A percentile compares a stretch with the other conserved stretches of the same genome.
These are phyloP conservation scores for Hetaerina titia DNA, from an alignment of 2,888 invertebrate genomes.

Conservation along the genomic window DNA sequence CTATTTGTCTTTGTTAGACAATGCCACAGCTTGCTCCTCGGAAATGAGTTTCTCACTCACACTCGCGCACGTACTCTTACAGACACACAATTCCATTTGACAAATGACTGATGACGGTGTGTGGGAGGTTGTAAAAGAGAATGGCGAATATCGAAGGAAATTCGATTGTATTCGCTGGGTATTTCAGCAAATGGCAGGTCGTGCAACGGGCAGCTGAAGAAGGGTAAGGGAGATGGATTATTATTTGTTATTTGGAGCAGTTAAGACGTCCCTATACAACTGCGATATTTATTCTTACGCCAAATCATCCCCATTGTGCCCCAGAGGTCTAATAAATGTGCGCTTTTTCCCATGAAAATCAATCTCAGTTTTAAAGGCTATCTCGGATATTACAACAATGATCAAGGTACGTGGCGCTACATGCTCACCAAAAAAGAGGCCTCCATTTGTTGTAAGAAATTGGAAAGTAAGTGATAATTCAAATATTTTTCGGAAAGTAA, in stretches of 20 bases:
- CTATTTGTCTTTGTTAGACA: constrained; percentile 60
- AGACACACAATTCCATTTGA: constrained; percentile 18
- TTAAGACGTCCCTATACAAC: neutral
- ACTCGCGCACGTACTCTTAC: neutral
- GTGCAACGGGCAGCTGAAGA: neutral
- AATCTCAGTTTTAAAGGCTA: neutral
- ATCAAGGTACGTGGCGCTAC: no score
- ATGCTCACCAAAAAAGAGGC: no score
- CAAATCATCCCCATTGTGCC: neutral
- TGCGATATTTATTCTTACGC: neutral
- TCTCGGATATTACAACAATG: no score
- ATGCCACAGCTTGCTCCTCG: constrained; percentile 43
- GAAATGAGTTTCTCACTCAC: constrained; percentile 45
- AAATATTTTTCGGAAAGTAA: no score
- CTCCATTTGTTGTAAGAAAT: no score
- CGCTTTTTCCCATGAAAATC: neutral
- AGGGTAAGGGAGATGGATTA: constrained; percentile 34
- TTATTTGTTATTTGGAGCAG: neutral
- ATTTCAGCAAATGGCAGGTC: constrained; percentile 1
- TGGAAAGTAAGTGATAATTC: no score
- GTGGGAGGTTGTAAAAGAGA: neutral
- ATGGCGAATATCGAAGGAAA: constrained; percentile 33
- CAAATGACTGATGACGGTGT: constrained; percentile 37
- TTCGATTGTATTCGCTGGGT: constrained; percentile 29
- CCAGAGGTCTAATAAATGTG: neutral